Percentiles rank a stretch among this genome's conserved stretches.
These are phyloP conservation scores for Physeter macrocephalus DNA, from an alignment of 2,113 vertebrate genomes.

Conservation along the genomic window DNA sequence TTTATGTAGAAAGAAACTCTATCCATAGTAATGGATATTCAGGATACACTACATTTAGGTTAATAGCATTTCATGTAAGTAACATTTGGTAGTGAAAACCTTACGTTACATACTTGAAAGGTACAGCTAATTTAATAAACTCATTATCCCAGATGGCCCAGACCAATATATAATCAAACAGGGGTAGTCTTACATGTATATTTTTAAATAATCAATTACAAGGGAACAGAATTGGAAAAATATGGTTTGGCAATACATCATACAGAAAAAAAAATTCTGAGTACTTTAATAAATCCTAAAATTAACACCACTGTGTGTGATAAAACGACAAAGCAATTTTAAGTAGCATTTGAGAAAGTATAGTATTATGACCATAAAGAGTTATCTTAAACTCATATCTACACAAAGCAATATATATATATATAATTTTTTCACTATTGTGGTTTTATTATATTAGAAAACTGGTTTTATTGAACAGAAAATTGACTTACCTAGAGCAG, in stretches of 20 bases:
- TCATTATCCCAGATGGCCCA: background rate
- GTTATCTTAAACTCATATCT: background rate
- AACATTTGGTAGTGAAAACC: background rate
- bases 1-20: background rate
- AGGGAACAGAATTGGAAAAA: background rate
- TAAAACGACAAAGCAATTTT: background rate
- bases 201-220: background rate
- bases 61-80: background rate
- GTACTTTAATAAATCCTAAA: background rate
- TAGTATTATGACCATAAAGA: background rate
- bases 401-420: background rate
- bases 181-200: background rate
- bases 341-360: background rate
- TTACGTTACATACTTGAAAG: background rate
- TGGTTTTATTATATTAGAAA: background rate
- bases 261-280: background rate
- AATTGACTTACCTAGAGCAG: background rate
- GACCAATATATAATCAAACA: background rate
- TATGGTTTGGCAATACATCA: background rate
- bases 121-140: background rate
- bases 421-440: background rate
- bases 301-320: background rate
- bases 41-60: background rate
- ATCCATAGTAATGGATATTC: background rate
- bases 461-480: background rate